phyloP scores from a whole-genome alignment of 2,113 vertebrate species.

The Phaetusa simplex region DNA sequence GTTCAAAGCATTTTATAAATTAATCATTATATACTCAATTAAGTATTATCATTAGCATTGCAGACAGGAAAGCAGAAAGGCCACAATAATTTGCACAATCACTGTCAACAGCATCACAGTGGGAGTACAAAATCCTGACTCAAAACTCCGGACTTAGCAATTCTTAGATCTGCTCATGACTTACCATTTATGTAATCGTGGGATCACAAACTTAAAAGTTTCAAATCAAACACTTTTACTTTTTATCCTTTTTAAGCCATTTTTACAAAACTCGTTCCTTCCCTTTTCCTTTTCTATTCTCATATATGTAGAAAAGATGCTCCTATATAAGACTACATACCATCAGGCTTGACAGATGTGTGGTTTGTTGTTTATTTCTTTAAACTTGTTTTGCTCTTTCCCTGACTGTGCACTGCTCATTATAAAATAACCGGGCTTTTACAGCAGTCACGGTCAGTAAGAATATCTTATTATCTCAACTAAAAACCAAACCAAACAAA shows the following conservation, averaged over 20 bases:
- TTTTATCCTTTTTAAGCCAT: background rate
- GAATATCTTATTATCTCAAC: background rate
- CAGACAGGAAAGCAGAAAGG: background rate
- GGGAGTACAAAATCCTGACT: background rate
- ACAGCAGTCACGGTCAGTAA: background rate
- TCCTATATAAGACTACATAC: background rate
- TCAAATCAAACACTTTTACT: background rate
- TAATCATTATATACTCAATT: background rate
- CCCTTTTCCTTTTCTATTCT: background rate
- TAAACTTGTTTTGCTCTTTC: background rate
- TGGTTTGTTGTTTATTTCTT: background rate
- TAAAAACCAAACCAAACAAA: background rate
- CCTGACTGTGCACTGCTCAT: background rate
- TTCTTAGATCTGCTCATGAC: background rate
- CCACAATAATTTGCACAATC: background rate
- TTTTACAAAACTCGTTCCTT: background rate
- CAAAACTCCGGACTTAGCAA: background rate
- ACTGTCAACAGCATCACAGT: background rate
- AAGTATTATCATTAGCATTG: background rate
- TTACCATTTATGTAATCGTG: background rate
- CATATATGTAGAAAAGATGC: background rate
- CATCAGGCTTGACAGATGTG: background rate
- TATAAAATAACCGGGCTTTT: background rate
- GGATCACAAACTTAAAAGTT: background rate
- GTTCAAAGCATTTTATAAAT: background rate